Conservation (phyloP, 2,797 vertebrate genomes). For the Thamnophis elegans region DNA sequence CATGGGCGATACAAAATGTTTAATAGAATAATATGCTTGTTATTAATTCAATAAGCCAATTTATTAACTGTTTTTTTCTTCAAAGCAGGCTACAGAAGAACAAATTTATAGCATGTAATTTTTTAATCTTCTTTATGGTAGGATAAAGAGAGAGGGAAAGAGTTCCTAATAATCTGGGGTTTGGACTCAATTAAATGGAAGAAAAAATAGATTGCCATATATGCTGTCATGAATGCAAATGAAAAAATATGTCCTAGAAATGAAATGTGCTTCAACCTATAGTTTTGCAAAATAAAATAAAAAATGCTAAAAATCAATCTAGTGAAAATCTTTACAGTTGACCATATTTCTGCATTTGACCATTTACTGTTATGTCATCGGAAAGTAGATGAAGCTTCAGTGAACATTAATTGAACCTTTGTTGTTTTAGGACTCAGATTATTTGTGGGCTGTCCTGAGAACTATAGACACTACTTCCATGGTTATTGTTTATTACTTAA, state of each 20-base stretch:
- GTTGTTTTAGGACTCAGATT: background rate
- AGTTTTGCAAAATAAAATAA: no score
- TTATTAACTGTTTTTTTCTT: slow-evolving; percentile 20
- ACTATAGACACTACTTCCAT: background rate
- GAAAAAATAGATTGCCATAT: background rate
- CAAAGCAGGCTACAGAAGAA: slow-evolving; percentile 29
- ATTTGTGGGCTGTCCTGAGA: background rate
- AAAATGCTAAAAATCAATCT: background rate
- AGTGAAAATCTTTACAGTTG: background rate
- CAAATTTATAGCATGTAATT: background rate
- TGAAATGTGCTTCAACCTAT: background rate
- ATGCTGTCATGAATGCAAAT: background rate
- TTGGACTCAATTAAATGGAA: background rate
- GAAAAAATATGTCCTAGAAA: background rate
- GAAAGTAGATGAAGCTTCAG: background rate
- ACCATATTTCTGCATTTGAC: background rate
- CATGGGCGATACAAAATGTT: slow-evolving; percentile 17
- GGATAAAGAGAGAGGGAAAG: background rate
- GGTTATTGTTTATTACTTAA: background rate
- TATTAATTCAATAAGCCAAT: background rate
- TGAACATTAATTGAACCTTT: background rate
- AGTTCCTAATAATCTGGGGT: background rate
- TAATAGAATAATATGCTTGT: slow-evolving; percentile 36
- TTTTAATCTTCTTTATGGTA: background rate
- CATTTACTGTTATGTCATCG: background rate